Base-by-base conservation (phyloP, 2,797 vertebrate species). In the Chelonia mydas region DNA sequence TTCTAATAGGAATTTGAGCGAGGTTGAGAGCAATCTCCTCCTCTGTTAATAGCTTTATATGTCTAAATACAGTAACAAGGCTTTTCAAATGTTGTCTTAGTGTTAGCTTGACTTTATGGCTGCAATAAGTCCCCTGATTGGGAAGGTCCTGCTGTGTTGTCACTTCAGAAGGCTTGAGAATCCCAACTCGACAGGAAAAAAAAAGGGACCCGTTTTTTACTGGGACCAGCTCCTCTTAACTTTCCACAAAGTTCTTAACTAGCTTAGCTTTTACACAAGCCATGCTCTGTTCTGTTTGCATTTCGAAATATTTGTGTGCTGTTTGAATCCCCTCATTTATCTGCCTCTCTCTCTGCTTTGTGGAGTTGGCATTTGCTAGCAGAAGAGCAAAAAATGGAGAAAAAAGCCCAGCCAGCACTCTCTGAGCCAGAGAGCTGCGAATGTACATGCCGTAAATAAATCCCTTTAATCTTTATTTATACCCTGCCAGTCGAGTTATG, bases 31-130 rank as follows among this genome's bases (percentile, higher is more conserved):
- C 21, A 51, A 88, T 82, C 41, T 94, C 19, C 53, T 55, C 59
- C 15, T 90, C 90, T 87, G 95, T 89, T 95, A 95, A 37, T 23
- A 91, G 68, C n/a, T 96, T 84, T 95, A 78, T 96, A 2, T 81
- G 96, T 94, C 96, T 88, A 93, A 45, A 74, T 94, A 93, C 86
- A 94, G 89, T 93, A 97, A 95, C 89, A 95, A 95, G 94, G 90
- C 79, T 8, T 96, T 97, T 96, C 93, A 96, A 89, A 84, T 93
- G 45, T 82, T 94, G 94, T 92, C 88, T 10, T 74, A 88, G 94
- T 95, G 78, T 65, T 87, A 93, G 89, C 92, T 96, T 47, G 88
- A 90, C 83, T 98, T 98, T 98, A 98, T 98, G 96, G 93, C 97
- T 94, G 95, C 98, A 97, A 97, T 98, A 97, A 96, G 80, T 95